These are phyloP conservation scores for Lycophotia porphyrea DNA, from an alignment of 2,888 invertebrate genomes.

Conservation along the genomic window DNA sequence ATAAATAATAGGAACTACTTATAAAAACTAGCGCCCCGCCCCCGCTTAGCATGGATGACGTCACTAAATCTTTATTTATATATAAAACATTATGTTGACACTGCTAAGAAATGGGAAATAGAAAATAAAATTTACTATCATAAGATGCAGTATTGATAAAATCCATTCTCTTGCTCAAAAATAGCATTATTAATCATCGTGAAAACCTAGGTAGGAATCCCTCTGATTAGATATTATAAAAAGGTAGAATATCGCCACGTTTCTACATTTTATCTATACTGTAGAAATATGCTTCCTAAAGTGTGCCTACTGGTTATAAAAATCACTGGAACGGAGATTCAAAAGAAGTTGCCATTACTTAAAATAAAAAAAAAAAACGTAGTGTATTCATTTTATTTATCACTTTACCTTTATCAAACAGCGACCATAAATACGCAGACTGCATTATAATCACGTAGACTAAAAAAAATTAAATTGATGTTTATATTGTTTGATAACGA, in stretches of 20 bases:
- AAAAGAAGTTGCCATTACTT: not conserved
- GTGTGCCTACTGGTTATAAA: not conserved
- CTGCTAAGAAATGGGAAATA: not conserved
- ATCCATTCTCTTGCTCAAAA: not conserved
- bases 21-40: not conserved
- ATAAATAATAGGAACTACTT: constrained; percentile 25
- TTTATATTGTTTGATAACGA: constrained; percentile 9
- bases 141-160: not conserved
- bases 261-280: not conserved
- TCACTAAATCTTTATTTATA: not conserved
- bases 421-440: constrained; percentile 4
- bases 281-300: not conserved
- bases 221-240: not conserved
- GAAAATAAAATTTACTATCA: not conserved
- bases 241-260: not conserved
- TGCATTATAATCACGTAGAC: constrained; percentile 2
- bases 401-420: constrained; percentile 19
- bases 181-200: not conserved
- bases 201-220: not conserved
- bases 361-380: not conserved
- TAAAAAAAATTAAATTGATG: constrained; percentile 3
- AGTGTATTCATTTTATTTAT: constrained; percentile 3
- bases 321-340: no score
- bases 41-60: not conserved
- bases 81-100: not conserved